Percentiles rank a stretch among this genome's conserved stretches.
phyloP scores from a whole-genome alignment of 2,113 vertebrate genomes.

The Columba livia region DNA sequence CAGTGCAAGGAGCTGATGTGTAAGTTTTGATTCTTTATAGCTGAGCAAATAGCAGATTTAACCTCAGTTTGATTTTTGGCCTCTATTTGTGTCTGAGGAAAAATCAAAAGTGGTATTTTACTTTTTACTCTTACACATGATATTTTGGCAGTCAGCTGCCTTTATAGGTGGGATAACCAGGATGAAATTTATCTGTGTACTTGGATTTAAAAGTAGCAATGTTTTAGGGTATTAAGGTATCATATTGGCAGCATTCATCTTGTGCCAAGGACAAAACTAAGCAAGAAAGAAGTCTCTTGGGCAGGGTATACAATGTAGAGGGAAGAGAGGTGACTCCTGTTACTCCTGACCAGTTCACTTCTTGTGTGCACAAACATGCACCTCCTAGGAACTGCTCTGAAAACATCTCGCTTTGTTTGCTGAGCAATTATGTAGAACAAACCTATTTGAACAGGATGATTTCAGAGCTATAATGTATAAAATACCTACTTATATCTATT shows the following conservation, averaged over 20 bases:
- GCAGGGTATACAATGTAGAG: rapidly evolving
- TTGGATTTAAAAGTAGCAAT: not conserved
- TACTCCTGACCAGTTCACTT: not conserved
- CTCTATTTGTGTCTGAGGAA: not conserved
- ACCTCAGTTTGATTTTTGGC: not conserved
- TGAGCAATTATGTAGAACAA: not conserved
- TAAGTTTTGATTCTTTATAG: not conserved
- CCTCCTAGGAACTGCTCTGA: not conserved
- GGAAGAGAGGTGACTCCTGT: not conserved
- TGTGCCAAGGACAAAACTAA: not conserved
- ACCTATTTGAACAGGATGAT: not conserved
- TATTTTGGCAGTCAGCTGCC: not conserved
- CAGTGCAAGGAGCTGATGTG: not conserved
- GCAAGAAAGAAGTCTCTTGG: not conserved
- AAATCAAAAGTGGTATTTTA: not conserved
- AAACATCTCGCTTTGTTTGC: not conserved
- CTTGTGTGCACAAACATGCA: not conserved
- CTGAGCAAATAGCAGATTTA: not conserved
- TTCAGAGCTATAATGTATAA: not conserved
- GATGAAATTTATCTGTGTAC: not conserved
- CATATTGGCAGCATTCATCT: not conserved
- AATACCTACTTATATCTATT: not conserved
- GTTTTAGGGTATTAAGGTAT: not conserved
- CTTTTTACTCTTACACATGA: not conserved
- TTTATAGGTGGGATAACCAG: not conserved